phyloP scores from a whole-genome alignment of 2,797 vertebrate species.

The Craterocephalus amniculus region DNA sequence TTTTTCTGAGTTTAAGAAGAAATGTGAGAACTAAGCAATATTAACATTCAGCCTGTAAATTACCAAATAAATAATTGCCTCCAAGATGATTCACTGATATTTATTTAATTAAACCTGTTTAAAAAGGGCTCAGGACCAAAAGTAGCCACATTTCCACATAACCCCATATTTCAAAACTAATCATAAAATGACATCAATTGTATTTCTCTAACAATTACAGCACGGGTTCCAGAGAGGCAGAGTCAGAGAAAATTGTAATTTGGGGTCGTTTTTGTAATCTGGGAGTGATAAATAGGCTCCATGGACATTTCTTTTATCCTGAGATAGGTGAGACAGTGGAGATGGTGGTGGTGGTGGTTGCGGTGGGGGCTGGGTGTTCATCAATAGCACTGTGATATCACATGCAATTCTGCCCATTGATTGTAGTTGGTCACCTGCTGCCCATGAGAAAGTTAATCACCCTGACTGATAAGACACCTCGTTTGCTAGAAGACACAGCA shows the following conservation, averaged over 20 bases:
- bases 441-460: constrained; percentile 51
- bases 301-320: constrained; percentile 19
- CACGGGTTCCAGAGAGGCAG: background rate
- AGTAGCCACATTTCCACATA: background rate
- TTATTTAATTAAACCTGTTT: background rate
- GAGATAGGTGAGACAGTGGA: constrained; percentile 10
- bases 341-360: background rate
- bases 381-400: constrained; percentile 29
- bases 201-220: background rate
- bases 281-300: constrained; percentile 12
- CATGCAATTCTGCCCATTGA: constrained; percentile 45
- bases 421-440: constrained; percentile 54
- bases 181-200: background rate
- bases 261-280: background rate
- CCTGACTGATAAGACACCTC: constrained; percentile 30
- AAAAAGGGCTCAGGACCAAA: background rate
- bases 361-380: background rate
- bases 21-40: background rate
- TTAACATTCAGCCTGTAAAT: background rate
- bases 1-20: background rate
- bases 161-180: too few relatives aligned
- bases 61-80: background rate
- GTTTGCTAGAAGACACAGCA: constrained; percentile 31
- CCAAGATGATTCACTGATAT: background rate
- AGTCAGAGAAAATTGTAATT: background rate